Evolutionary conservation across 2,888 invertebrate genomes (phyloP).

Genomic region (Mythimna albipuncta): DNA sequence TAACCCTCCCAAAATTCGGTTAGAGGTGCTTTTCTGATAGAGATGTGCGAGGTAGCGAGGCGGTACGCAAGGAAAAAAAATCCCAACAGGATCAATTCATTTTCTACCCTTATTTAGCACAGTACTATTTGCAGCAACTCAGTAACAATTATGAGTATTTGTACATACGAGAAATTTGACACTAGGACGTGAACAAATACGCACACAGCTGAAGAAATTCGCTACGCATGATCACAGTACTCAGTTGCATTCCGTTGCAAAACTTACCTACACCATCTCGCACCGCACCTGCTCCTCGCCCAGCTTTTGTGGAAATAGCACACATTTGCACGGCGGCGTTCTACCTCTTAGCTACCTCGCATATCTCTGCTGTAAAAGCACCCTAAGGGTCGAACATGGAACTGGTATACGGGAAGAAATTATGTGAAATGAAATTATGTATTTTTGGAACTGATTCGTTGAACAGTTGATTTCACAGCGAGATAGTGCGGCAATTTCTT

Average conservation of each 20-base stretch:
- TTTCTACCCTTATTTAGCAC: neutral
- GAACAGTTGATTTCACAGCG: slow-evolving; percentile 20
- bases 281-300: neutral
- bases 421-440: slow-evolving; percentile 18
- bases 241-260: neutral
- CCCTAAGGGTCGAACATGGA: slow-evolving; percentile 28
- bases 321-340: neutral
- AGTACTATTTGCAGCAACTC: no score
- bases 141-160: no score
- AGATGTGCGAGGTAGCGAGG: neutral
- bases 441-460: slow-evolving; percentile 11
- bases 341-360: neutral
- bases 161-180: neutral
- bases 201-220: neutral
- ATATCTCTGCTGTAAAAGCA: neutral
- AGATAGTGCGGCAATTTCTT: slow-evolving; percentile 12
- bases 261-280: neutral
- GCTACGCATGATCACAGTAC: neutral
- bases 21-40: slow-evolving; percentile 4
- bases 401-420: slow-evolving; percentile 18
- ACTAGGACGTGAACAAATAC: neutral
- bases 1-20: slow-evolving; percentile 63
- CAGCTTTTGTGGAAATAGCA: neutral
- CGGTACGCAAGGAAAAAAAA: neutral
- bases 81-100: neutral